These are phyloP conservation scores for Drosophila nasuta DNA, from an alignment of 1,140 invertebrate species.

Conservation along the genomic window DNA sequence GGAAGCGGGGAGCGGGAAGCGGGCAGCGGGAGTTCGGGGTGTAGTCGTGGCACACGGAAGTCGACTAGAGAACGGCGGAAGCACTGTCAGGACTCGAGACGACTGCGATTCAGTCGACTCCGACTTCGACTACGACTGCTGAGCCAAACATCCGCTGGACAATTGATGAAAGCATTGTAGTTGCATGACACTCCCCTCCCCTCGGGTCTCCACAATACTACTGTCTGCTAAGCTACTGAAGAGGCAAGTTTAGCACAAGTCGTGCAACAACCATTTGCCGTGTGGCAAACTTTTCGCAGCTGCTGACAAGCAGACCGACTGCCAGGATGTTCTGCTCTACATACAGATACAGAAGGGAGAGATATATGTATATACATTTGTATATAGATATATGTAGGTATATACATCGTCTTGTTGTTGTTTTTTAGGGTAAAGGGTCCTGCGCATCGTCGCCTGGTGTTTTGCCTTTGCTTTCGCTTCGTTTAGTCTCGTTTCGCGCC, in stretches of 20 bases:
- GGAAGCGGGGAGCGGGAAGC: not conserved
- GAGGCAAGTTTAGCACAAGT: conserved; percentile 63
- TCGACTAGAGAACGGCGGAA: conserved; percentile 59
- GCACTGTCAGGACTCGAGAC: conserved; percentile 44
- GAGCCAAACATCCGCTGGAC: conserved; percentile 78
- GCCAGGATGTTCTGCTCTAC: conserved; percentile 2
- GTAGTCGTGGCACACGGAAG: conserved; percentile 46
- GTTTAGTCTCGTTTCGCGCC: conserved; percentile 69
- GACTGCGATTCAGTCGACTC: not conserved
- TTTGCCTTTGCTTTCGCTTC: conserved; percentile 64
- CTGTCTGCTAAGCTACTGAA: conserved; percentile 8
- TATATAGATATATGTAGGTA: not conserved
- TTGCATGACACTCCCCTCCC: conserved; percentile 21
- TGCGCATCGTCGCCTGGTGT: conserved; percentile 73
- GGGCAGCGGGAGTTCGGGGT: not conserved
- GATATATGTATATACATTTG: not conserved
- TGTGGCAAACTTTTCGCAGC: conserved; percentile 76
- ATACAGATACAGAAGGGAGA: not conserved
- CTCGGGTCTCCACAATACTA: not conserved
- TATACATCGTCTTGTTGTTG: conserved; percentile 14
- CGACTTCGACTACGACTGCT: conserved; percentile 46
- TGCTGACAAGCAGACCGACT: conserved; percentile 51
- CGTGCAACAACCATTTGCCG: conserved; percentile 71
- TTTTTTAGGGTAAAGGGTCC: conserved; percentile 50
- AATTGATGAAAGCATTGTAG: conserved; percentile 79